Evolutionary conservation across 2,797 vertebrate species (phyloP).

Genomic region (Fistularia tabacaria): DNA sequence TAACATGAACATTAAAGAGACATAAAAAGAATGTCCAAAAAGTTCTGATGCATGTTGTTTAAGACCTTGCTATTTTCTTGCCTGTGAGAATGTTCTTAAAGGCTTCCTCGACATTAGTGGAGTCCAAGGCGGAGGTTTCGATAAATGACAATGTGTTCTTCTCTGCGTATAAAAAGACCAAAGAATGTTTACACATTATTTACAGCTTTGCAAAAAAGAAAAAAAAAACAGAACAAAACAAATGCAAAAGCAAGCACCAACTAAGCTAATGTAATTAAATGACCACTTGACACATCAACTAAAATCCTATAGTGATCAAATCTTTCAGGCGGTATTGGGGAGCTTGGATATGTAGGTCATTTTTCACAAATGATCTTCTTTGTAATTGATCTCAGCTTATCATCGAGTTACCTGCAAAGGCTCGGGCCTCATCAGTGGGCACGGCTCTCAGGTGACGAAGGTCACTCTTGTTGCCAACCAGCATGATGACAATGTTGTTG

Average conservation of each 20-base stretch:
- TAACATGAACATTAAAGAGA: neutral
- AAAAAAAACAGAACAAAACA: neutral
- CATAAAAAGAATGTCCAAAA: neutral
- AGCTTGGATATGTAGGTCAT: no score
- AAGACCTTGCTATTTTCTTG: conserved; percentile 41
- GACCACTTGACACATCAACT: neutral
- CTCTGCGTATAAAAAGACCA: conserved; percentile 65
- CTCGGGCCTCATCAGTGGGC: conserved; percentile 91
- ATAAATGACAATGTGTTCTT: conserved; percentile 98
- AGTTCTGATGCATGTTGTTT: neutral
- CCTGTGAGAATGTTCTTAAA: conserved; percentile 98
- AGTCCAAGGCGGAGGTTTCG: conserved; percentile 95
- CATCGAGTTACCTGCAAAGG: conserved; percentile 82
- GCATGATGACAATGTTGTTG: conserved; percentile 97
- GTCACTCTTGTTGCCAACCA: conserved; percentile 96
- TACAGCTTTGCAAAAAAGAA: conserved; percentile 18
- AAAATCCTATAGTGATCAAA: no score
- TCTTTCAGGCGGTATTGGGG: no score
- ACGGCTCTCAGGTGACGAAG: conserved; percentile 91
- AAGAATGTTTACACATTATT: neutral
- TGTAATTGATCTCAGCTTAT: no score
- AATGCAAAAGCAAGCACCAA: no score
- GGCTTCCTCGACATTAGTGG: conserved; percentile 96
- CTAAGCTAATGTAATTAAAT: neutral
- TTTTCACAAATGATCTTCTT: no score